phyloP scores from a whole-genome alignment of 2,113 vertebrate species.

The Triplophysa siluroides region DNA sequence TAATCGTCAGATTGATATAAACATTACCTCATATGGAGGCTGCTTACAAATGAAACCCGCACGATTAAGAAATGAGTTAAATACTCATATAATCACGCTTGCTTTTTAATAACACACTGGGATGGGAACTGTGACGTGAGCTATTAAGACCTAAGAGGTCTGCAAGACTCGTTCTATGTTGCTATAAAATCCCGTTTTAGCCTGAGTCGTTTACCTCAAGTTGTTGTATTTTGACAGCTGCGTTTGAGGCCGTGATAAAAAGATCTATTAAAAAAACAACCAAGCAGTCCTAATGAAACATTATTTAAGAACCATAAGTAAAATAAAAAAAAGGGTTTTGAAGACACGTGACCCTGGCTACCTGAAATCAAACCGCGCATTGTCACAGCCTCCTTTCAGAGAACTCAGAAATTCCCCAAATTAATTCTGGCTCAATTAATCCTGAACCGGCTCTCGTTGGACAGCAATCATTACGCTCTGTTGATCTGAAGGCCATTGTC shows the following conservation, averaged over 20 bases:
- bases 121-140: slow-evolving; percentile 27
- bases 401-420: slow-evolving; percentile 59
- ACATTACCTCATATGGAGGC: slow-evolving; percentile 12
- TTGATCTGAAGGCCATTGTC: slow-evolving; percentile 79
- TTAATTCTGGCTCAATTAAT: slow-evolving; percentile 79
- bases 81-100: slow-evolving; percentile 30
- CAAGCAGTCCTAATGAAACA: too few species aligned
- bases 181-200: slow-evolving; percentile 39
- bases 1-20: slow-evolving; percentile 31
- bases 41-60: neutral
- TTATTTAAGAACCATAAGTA: too few species aligned
- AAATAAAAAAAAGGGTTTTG: neutral
- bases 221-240: neutral
- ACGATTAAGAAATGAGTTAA: slow-evolving; percentile 18
- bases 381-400: slow-evolving; percentile 37
- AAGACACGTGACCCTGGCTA: neutral
- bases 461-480: slow-evolving; percentile 74
- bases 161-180: slow-evolving; percentile 33
- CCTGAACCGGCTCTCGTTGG: slow-evolving; percentile 67
- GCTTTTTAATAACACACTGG: slow-evolving; percentile 26
- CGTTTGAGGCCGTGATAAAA: neutral
- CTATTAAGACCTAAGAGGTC: slow-evolving; percentile 16
- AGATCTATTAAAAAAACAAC: too few species aligned
- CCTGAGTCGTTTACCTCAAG: slow-evolving; percentile 4
- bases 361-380: slow-evolving; percentile 20